A percentile compares a stretch with the other conserved stretches of the same genome.
Conservation (phyloP, 2,113 vertebrate species). For the Neopipo cinnamomea region DNA sequence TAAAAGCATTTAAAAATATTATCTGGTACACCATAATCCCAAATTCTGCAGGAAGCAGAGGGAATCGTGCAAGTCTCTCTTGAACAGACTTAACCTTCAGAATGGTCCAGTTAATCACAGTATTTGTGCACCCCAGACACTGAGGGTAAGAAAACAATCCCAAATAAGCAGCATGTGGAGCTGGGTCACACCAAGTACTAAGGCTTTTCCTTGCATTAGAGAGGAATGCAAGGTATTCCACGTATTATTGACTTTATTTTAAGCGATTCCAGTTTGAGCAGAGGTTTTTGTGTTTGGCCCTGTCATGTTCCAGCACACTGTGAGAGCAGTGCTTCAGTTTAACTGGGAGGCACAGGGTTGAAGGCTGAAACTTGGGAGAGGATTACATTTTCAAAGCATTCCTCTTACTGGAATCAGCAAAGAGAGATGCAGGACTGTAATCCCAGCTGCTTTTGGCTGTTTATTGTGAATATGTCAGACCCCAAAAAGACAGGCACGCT, state of each 20-base stretch:
- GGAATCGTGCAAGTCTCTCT: not conserved
- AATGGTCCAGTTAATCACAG: not conserved
- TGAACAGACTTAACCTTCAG: not conserved
- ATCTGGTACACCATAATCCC: not conserved
- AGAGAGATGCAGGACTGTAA: not conserved
- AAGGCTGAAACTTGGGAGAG: not conserved
- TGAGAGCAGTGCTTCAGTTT: not conserved
- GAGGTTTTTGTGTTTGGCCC: not conserved
- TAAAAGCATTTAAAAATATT: not conserved
- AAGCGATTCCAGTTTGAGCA: not conserved
- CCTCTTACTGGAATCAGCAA: not conserved
- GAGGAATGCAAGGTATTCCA: constrained; percentile 8
- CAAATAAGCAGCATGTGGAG: not conserved
- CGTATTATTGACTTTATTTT: constrained; percentile 16
- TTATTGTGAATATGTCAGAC: not conserved
- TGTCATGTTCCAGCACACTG: not conserved
- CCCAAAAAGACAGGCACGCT: not conserved
- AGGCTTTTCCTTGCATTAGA: not conserved
- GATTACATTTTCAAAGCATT: not conserved
- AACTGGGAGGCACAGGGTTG: not conserved
- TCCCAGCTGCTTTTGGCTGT: not conserved
- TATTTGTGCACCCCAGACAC: not conserved
- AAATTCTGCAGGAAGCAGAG: not conserved
- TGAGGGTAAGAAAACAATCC: not conserved
- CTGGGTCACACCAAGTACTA: not conserved